Percentiles rank a stretch among this genome's conserved stretches.
These are phyloP conservation scores for Silurus glanis DNA, from an alignment of 2,113 vertebrate species.

Conservation along the genomic window DNA sequence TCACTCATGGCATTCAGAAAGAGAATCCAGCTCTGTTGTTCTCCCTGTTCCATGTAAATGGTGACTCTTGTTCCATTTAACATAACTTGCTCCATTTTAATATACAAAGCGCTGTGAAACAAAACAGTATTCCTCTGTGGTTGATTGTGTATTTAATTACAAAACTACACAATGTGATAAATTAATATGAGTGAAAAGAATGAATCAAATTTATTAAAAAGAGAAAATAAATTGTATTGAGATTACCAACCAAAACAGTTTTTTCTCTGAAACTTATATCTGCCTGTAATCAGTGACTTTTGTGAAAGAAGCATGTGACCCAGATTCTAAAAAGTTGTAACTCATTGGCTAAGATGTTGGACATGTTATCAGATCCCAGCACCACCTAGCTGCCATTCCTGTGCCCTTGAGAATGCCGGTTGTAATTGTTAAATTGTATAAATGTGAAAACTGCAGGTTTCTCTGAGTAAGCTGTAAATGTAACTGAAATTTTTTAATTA, in stretches of 20 bases:
- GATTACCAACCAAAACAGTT: neutral
- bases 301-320: neutral
- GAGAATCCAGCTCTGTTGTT: neutral
- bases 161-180: neutral
- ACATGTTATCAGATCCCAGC: no score
- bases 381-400: no score
- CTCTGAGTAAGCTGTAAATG: no score
- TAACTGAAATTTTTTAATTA: no score
- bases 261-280: neutral
- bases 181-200: neutral
- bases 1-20: neutral
- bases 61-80: neutral
- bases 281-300: constrained; percentile 21
- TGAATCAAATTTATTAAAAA: no score
- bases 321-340: no score
- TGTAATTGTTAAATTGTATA: no score
- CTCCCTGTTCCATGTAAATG: neutral
- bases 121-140: neutral
- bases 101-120: no score
- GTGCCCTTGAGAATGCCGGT: no score
- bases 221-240: neutral
- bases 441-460: no score
- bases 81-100: neutral
- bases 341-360: no score
- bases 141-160: neutral